Percentiles rank a stretch among this genome's conserved stretches.
Conservation (phyloP, 2,797 vertebrate genomes). For the Enteromius viviparus region DNA sequence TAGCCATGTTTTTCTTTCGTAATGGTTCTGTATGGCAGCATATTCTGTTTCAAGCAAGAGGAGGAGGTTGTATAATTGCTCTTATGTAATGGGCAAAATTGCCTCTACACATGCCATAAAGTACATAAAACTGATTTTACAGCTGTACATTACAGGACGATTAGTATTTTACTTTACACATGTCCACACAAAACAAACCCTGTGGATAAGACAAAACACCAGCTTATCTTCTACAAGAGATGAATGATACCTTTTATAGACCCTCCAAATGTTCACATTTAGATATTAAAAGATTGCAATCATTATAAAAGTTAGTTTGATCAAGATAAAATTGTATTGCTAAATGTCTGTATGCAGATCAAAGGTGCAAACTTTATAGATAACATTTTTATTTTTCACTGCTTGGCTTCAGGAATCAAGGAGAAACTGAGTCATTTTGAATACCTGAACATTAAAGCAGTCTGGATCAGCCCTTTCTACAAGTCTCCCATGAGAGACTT, state of each 20-base stretch:
- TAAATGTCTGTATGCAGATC: not conserved
- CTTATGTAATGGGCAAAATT: conserved; percentile 31
- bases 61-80: conserved; percentile 15
- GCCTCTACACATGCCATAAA: conserved; percentile 38
- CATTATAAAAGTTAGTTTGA: not conserved
- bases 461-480: conserved; percentile 94
- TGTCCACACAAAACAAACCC: conserved; percentile 11
- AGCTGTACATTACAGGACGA: conserved; percentile 28
- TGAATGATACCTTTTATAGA: not conserved
- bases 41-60: conserved; percentile 12
- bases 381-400: not conserved
- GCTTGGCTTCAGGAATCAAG: conserved; percentile 80
- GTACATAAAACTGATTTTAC: conserved; percentile 52
- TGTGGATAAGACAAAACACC: not conserved
- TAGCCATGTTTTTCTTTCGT: conserved; percentile 11
- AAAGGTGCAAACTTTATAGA: not conserved
- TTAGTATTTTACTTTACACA: conserved; percentile 48
- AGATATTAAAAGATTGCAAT: not conserved
- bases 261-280: not conserved
- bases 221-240: not conserved
- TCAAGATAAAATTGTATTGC: not conserved
- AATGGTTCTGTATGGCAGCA: conserved; percentile 1
- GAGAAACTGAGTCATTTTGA: conserved; percentile 87
- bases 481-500: conserved; percentile 90
- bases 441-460: conserved; percentile 86